Evolutionary conservation across 2,888 invertebrate genomes (phyloP).

Genomic region (Xanthia togata): DNA sequence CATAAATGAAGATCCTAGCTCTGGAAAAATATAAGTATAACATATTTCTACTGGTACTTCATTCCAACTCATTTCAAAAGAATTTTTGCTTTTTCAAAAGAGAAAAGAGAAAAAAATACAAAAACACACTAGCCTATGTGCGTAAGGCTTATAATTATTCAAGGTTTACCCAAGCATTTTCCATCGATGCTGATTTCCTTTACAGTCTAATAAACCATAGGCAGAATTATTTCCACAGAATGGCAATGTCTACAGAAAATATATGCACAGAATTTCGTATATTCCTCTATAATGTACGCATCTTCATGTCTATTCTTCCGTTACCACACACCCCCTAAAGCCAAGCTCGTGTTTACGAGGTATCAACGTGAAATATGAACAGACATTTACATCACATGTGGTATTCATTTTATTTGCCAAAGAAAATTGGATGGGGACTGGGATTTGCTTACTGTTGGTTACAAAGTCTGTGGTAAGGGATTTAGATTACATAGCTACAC

Average conservation of each 20-base stretch:
- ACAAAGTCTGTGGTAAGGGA: background rate
- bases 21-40: background rate
- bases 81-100: background rate
- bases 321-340: conserved; percentile 9
- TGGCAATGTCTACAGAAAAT: background rate
- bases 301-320: background rate
- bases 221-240: background rate
- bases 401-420: conserved; percentile 45
- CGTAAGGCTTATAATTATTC: background rate
- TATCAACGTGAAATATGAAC: conserved; percentile 45
- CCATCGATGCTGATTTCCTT: background rate
- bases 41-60: background rate
- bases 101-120: background rate
- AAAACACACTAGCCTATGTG: background rate
- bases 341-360: conserved; percentile 37
- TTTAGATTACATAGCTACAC: background rate
- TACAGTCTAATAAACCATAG: background rate
- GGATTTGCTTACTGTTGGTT: conserved; percentile 6
- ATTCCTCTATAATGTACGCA: background rate
- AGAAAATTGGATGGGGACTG: conserved; percentile 46
- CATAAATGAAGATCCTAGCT: background rate
- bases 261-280: background rate
- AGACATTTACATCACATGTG: conserved; percentile 14
- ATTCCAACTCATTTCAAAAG: background rate
- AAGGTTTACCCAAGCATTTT: background rate